phyloP scores from a whole-genome alignment of 2,888 invertebrate species.

The Pseudolycoriella hygida region DNA sequence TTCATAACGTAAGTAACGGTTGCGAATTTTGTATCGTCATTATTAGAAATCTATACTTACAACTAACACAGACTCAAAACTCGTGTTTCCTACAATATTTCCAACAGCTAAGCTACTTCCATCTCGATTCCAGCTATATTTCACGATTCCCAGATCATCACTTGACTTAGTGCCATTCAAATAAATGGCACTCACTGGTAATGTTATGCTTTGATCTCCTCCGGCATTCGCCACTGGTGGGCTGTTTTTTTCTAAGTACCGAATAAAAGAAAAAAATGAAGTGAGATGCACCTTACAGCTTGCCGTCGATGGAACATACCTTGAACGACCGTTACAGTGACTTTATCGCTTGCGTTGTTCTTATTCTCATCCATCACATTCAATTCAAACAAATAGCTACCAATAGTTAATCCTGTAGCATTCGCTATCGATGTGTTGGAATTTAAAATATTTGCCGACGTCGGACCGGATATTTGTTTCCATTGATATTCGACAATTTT shows the following conservation, averaged over 20 bases:
- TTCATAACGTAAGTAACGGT: too few species aligned
- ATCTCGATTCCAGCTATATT: slow-evolving; percentile 70
- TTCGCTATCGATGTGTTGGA: slow-evolving; percentile 50
- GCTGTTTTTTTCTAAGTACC: slow-evolving; percentile 84
- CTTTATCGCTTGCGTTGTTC: slow-evolving; percentile 54
- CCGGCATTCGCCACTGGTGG: slow-evolving; percentile 80
- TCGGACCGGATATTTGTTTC: slow-evolving; percentile 59
- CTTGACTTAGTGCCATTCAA: slow-evolving; percentile 72
- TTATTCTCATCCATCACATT: slow-evolving; percentile 73
- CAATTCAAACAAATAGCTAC: slow-evolving; percentile 63
- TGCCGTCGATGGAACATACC: too few species aligned
- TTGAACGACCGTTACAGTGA: slow-evolving; percentile 65
- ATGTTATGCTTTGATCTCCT: slow-evolving; percentile 57
- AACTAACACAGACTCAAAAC: slow-evolving; percentile 59
- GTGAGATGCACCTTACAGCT: too few species aligned
- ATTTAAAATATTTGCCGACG: slow-evolving; percentile 34
- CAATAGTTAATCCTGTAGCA: slow-evolving; percentile 65
- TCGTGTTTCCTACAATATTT: slow-evolving; percentile 56
- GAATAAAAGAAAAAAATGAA: too few species aligned
- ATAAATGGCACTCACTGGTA: slow-evolving; percentile 57
- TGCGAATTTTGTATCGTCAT: not conserved
- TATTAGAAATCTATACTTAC: slow-evolving; percentile 25
- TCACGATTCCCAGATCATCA: slow-evolving; percentile 72
- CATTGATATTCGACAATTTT: slow-evolving; percentile 67
- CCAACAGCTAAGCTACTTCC: slow-evolving; percentile 68